phyloP scores from a whole-genome alignment of 2,113 vertebrate genomes.

The Corydoras sp. region DNA sequence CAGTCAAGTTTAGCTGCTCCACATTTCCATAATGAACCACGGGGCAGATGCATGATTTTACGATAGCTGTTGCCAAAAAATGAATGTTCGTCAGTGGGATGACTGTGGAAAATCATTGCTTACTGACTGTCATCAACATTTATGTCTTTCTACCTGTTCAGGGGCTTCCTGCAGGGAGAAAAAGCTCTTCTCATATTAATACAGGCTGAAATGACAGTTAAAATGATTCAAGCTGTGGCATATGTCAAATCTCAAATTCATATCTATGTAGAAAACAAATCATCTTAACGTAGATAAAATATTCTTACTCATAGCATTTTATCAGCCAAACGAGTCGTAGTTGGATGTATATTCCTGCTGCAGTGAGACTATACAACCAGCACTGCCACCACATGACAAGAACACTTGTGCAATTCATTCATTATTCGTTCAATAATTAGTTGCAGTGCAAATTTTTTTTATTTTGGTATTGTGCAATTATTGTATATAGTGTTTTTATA shows the following conservation, averaged over 20 bases:
- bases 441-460: too few relatives aligned
- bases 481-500: too few relatives aligned
- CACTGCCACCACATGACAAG: too few relatives aligned
- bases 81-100: constrained; percentile 12
- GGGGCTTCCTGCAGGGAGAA: constrained; percentile 1
- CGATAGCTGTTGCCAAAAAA: constrained; percentile 16
- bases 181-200: constrained; percentile 7
- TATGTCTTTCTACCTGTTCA: constrained; percentile 26
- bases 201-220: not conserved
- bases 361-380: too few relatives aligned
- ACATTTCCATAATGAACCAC: constrained; percentile 15
- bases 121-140: constrained; percentile 32
- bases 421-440: too few relatives aligned
- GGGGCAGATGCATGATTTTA: not conserved
- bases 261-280: not conserved
- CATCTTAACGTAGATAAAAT: not conserved
- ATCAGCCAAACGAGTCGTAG: not conserved
- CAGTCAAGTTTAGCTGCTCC: constrained; percentile 31
- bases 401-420: too few relatives aligned
- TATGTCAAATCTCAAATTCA: not conserved
- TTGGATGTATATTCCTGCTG: not conserved
- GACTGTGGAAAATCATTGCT: constrained; percentile 8
- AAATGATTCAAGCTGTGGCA: constrained; percentile 13
- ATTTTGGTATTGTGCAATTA: too few relatives aligned
- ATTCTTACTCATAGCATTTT: constrained; percentile 5